Evolutionary conservation across 1,140 invertebrate genomes (phyloP).

Genomic region (Linepithema humile): DNA sequence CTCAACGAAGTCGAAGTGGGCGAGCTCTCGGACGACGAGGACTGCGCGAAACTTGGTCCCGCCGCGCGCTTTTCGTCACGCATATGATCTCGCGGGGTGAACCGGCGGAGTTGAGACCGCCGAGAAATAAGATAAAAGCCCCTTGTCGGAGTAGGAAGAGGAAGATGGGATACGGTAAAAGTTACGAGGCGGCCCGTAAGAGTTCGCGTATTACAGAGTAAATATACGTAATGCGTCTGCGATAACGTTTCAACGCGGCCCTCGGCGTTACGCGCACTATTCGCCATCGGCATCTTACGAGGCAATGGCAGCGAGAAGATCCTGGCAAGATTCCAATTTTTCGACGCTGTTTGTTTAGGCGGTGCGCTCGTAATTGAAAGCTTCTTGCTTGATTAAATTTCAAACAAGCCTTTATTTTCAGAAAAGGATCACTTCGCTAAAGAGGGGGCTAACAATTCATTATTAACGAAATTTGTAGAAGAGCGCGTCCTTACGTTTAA

Average conservation of each 20-base stretch:
- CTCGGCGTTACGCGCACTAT: neutral
- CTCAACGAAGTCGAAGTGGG: slow-evolving; percentile 6
- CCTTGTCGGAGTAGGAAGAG: neutral
- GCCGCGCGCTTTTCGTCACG: slow-evolving; percentile 11
- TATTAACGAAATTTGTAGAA: neutral
- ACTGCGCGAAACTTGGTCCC: slow-evolving; percentile 23
- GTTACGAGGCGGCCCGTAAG: slow-evolving; percentile 22
- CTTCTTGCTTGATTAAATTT: slow-evolving; percentile 12
- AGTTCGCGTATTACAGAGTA: slow-evolving; percentile 3
- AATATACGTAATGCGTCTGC: slow-evolving; percentile 13
- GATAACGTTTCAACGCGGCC: neutral
- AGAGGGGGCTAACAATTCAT: neutral
- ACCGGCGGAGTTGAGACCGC: neutral
- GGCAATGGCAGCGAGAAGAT: neutral
- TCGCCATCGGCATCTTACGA: neutral
- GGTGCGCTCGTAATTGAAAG: neutral
- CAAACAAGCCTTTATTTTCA: neutral
- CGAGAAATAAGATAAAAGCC: slow-evolving; percentile 46
- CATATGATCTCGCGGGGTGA: slow-evolving; percentile 16
- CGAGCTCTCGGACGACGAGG: neutral
- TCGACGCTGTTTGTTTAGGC: neutral
- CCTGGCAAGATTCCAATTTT: slow-evolving; percentile 23
- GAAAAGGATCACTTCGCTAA: neutral
- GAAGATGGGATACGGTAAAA: neutral
- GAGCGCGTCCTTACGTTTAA: too few species aligned